Evolutionary conservation across 2,888 invertebrate genomes (phyloP).

Genomic region (Amorpha juglandis): DNA sequence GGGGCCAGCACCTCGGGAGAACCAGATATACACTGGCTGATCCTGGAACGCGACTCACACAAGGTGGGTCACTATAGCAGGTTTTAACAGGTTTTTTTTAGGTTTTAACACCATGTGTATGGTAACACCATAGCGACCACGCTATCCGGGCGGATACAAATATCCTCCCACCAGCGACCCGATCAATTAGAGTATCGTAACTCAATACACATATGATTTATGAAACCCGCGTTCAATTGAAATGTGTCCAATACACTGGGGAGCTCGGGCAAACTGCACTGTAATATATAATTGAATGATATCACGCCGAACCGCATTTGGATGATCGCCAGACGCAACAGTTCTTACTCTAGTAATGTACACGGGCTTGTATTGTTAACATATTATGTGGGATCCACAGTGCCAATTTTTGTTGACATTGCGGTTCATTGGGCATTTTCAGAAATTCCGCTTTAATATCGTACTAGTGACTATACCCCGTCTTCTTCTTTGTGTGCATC

Average conservation of each 20-base stretch:
- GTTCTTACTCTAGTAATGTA: constrained; percentile 26
- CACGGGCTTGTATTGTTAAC: constrained; percentile 1
- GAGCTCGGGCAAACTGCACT: constrained; percentile 24
- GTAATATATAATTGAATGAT: constrained; percentile 35
- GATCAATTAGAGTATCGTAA: too few species aligned
- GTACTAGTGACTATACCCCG: too few species aligned
- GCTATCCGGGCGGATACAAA: too few species aligned
- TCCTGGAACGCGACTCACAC: too few species aligned
- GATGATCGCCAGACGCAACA: constrained; percentile 42
- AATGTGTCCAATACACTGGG: constrained; percentile 33
- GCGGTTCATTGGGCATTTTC: not conserved
- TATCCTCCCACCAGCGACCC: too few species aligned
- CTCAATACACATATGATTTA: not conserved
- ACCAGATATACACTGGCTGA: too few species aligned
- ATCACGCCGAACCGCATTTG: constrained; percentile 30
- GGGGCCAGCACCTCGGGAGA: too few species aligned
- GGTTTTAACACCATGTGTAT: too few species aligned
- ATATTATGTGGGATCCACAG: not conserved
- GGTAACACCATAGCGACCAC: too few species aligned
- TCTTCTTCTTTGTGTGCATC: too few species aligned
- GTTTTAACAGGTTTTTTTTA: too few species aligned
- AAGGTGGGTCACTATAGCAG: too few species aligned
- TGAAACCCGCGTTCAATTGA: constrained; percentile 27
- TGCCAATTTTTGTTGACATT: not conserved
- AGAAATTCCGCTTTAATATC: not conserved